A percentile compares a stretch with the other conserved stretches of the same genome.
Conservation (phyloP, 2,113 vertebrate species). For the Notechis scutatus region DNA sequence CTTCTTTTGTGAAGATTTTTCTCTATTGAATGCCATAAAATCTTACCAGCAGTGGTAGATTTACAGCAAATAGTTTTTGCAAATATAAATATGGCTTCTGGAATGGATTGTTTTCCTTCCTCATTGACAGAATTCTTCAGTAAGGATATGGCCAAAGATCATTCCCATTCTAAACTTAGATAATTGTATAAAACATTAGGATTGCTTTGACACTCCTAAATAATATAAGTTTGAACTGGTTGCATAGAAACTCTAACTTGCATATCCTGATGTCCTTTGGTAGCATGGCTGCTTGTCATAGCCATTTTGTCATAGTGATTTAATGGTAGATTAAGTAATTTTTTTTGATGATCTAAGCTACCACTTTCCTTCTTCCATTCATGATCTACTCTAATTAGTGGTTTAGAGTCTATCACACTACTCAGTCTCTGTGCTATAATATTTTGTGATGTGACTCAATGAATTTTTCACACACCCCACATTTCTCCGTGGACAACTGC, state of each 20-base stretch:
- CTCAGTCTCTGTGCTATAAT: constrained; percentile 39
- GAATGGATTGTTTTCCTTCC: neutral
- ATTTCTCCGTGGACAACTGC: constrained; percentile 40
- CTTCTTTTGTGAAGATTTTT: neutral
- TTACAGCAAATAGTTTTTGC: too few species aligned
- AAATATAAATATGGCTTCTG: neutral
- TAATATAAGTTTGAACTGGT: neutral
- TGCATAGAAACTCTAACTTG: neutral
- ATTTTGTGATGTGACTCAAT: constrained; percentile 50
- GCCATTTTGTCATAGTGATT: constrained; percentile 50
- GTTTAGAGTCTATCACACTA: constrained; percentile 48
- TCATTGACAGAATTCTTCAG: neutral
- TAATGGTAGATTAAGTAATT: constrained; percentile 54
- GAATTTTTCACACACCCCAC: constrained; percentile 44
- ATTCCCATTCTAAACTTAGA: neutral
- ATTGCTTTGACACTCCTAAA: neutral
- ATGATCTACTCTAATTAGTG: constrained; percentile 59
- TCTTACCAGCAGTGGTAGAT: neutral
- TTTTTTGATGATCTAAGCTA: constrained; percentile 58
- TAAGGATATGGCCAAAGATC: neutral
- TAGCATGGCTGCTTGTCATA: constrained; percentile 24
- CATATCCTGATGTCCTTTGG: neutral
- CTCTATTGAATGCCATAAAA: neutral
- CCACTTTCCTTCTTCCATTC: constrained; percentile 55
- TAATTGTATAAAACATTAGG: neutral